phyloP scores from a whole-genome alignment of 2,113 vertebrate species.

The Lophura nycthemera region DNA sequence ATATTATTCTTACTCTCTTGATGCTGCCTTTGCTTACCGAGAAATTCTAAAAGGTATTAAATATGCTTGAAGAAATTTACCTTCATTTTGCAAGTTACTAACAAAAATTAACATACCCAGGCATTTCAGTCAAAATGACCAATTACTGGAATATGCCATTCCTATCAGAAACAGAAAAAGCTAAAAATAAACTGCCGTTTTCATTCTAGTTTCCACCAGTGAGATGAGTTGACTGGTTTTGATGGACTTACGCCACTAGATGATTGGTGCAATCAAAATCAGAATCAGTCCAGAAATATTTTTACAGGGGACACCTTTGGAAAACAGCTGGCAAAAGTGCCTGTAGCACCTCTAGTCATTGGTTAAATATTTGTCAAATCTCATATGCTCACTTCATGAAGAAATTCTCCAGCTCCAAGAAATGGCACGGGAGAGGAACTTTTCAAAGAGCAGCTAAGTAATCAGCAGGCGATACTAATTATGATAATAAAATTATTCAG shows the following conservation, averaged over 20 bases:
- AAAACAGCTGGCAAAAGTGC: not conserved
- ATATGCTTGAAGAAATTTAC: not conserved
- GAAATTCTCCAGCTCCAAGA: not conserved
- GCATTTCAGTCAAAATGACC: not conserved
- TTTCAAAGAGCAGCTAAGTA: conserved; percentile 29
- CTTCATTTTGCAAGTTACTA: not conserved
- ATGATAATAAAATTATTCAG: conserved; percentile 16
- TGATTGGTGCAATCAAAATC: not conserved
- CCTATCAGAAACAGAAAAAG: not conserved
- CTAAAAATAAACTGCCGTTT: not conserved
- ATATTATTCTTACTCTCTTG: not conserved
- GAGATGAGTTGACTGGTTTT: not conserved
- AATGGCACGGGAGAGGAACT: not conserved
- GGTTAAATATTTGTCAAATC: not conserved
- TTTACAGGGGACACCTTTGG: not conserved
- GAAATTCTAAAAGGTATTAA: not conserved
- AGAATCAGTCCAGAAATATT: not conserved
- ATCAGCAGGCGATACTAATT: conserved; percentile 24
- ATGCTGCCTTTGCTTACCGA: not conserved
- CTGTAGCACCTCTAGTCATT: not conserved
- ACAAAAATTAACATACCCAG: not conserved
- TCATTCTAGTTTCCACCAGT: not conserved
- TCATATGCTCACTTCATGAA: not conserved
- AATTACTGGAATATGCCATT: not conserved
- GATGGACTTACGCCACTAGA: not conserved